phyloP scores from a whole-genome alignment of 2,888 invertebrate genomes.

The Polymixis lichenea region DNA sequence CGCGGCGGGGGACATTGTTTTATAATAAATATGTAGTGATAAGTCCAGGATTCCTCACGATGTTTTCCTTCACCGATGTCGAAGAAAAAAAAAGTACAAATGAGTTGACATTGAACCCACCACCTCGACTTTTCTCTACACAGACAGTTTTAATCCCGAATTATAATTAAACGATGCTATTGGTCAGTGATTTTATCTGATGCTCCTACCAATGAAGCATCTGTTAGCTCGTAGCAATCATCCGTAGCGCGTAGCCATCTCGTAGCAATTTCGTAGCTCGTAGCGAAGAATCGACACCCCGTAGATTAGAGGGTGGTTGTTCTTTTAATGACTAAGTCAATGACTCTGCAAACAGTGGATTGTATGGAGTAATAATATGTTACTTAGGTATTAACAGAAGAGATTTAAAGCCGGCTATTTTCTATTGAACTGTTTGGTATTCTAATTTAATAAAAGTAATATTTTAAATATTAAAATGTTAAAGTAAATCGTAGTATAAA shows the following conservation, averaged over 20 bases:
- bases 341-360: background rate
- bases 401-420: background rate
- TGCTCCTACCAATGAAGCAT: background rate
- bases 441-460: background rate
- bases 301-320: background rate
- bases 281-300: background rate
- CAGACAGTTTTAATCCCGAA: background rate
- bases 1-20: too few species aligned
- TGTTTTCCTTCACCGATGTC: background rate
- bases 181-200: background rate
- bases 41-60: too few species aligned
- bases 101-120: background rate
- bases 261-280: conserved; percentile 10
- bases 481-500: background rate
- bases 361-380: background rate
- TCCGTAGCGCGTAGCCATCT: conserved; percentile 19
- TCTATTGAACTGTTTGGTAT: background rate
- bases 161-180: background rate
- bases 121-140: background rate
- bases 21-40: too few species aligned
- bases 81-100: background rate
- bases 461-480: background rate
- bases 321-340: conserved; percentile 10
- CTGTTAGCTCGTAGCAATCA: background rate
- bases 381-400: background rate